Evolutionary conservation across 2,797 vertebrate genomes (phyloP).

Genomic region (Monodelphis domestica): DNA sequence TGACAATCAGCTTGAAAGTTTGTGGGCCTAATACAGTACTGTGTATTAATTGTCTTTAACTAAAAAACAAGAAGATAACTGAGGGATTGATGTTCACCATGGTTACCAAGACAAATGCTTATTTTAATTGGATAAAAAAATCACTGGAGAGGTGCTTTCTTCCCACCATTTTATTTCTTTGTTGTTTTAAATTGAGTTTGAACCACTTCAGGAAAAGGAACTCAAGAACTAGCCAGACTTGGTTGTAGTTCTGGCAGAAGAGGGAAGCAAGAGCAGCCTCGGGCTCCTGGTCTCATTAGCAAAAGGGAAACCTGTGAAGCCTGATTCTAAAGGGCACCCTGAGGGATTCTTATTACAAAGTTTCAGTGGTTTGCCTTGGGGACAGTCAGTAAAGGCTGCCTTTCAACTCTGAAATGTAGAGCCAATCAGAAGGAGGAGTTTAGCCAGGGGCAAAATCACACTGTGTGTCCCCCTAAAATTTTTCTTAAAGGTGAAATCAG

Average conservation of each 20-base stretch:
- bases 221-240: neutral
- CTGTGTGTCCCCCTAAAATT: neutral
- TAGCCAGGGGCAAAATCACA: neutral
- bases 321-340: neutral
- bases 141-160: neutral
- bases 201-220: neutral
- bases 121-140: neutral
- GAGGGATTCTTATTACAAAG: neutral
- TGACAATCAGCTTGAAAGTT: neutral
- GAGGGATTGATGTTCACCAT: neutral
- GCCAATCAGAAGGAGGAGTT: neutral
- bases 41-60: neutral
- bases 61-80: neutral
- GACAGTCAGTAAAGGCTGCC: neutral
- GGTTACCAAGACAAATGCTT: neutral
- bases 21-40: neutral
- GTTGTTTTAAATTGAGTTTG: neutral
- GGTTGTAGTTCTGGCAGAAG: neutral
- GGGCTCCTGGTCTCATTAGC: neutral
- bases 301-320: constrained; percentile 7
- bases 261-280: neutral
- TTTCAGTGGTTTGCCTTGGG: neutral
- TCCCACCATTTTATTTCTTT: neutral
- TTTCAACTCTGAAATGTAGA: neutral
- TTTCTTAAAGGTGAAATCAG: neutral